Evolutionary conservation across 1,140 invertebrate species (phyloP), one percentile per base, ranked within the genome.

Genomic region (Ctenoplectra terminalis): DNA sequence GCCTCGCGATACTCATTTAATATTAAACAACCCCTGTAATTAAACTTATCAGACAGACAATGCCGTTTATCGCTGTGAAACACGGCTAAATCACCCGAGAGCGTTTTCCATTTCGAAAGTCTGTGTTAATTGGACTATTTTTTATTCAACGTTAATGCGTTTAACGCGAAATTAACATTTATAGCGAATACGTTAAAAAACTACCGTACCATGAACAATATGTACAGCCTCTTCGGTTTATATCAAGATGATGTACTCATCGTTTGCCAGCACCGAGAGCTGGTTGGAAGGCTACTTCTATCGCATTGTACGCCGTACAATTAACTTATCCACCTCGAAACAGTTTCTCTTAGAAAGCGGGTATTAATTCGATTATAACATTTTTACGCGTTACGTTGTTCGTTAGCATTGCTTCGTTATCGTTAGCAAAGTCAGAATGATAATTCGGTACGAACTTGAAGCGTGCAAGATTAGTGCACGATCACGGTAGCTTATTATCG

Each of bases 401-500:
- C 64, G 29, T 34, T 31, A 23, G 20, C 26, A 15, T 0, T 6
- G n/a, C 29, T 43, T 40, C 50, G 29, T 61, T 40, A 34, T 67
- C 37, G 37, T 56, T 29, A 31, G 29, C 34, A n/a, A 29, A 31
- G 26, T 54, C 29, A 5, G 50, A 2, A 29, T 6, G 40, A 67
- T 37, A 61, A 69, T 60, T 50, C 43, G 9, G 43, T 26, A 23
- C 31, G 76, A 40, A 48, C 71, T 71, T 56, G 40, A 72, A 80
- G 64, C 43, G n/a, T 56, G 29, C 23, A 40, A 40, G 64, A 78
- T 76, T 67, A 37, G 37, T 20, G 56, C 31, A 48, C 63, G 73
- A 67, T 78, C 66, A 31, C 37, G 34, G 54, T 20, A 17, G 58
- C 64, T 70, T 60, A 82, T 77, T 77, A 78, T 31, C 43, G 50